A percentile compares a stretch with the other conserved stretches of the same genome.
Evolutionary conservation across 2,888 invertebrate species (phyloP).

Genomic region (Julus scanicus): DNA sequence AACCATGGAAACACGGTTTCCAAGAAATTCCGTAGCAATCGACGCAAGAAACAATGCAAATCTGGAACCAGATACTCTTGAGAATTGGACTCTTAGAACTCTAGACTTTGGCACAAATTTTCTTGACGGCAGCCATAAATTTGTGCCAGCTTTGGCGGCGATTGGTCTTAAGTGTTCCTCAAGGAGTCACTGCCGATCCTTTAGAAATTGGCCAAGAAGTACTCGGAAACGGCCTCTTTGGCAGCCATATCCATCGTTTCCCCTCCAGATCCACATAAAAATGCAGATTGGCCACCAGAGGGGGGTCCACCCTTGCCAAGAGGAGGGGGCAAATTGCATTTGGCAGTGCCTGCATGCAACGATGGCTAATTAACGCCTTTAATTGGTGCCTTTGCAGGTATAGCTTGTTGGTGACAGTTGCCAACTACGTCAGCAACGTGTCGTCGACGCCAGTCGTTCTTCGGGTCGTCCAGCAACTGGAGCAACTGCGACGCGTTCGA

Average conservation of each 20-base stretch:
- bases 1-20: background rate
- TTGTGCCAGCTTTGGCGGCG: background rate
- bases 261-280: background rate
- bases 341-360: background rate
- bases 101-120: background rate
- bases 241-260: background rate
- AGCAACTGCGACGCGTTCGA: slow-evolving; percentile 56
- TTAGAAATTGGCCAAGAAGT: background rate
- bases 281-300: background rate
- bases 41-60: background rate
- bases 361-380: slow-evolving; percentile 46
- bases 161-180: slow-evolving; percentile 4
- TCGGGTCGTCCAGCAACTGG: slow-evolving; percentile 61
- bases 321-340: background rate
- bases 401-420: slow-evolving; percentile 62
- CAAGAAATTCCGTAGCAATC: background rate
- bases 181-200: background rate
- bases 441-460: slow-evolving; percentile 62
- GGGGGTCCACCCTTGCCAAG: background rate
- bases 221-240: background rate
- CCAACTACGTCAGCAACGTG: slow-evolving; percentile 62
- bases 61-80: background rate
- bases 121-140: slow-evolving; percentile 26
- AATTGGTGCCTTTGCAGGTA: slow-evolving; percentile 61
- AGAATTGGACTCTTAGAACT: background rate